phyloP scores from a whole-genome alignment of 2,888 invertebrate species.

The Hesperia comma region DNA sequence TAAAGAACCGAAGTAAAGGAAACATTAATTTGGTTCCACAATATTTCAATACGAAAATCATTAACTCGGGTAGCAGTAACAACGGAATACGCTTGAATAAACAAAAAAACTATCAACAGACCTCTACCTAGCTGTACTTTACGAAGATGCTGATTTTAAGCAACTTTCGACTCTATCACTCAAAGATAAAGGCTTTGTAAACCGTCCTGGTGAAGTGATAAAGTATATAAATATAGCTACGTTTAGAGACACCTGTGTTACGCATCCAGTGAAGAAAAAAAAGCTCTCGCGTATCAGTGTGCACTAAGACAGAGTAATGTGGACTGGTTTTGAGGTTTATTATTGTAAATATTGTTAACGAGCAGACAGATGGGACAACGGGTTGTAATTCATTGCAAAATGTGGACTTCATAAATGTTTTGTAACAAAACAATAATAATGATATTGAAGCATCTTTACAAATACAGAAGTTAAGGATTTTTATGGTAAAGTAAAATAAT shows the following conservation, averaged over 20 bases:
- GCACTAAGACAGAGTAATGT: conserved; percentile 52
- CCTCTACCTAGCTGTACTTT: conserved; percentile 9
- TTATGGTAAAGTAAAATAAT: too few species aligned
- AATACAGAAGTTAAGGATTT: too few species aligned
- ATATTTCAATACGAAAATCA: conserved; percentile 37
- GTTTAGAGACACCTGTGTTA: conserved; percentile 77
- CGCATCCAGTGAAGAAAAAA: conserved; percentile 65
- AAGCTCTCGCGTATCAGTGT: conserved; percentile 55
- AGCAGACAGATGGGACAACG: background rate
- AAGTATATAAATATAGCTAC: conserved; percentile 39
- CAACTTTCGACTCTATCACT: conserved; percentile 2
- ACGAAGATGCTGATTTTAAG: background rate
- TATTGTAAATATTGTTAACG: background rate
- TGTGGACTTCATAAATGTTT: too few species aligned
- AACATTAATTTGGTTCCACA: conserved; percentile 35
- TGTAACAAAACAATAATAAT: background rate
- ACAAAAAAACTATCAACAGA: conserved; percentile 30
- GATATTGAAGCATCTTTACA: too few species aligned
- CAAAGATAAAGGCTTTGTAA: background rate
- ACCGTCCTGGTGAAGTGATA: conserved; percentile 10
- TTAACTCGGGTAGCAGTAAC: conserved; percentile 37
- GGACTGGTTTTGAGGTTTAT: conserved; percentile 49
- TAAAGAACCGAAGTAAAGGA: conserved; percentile 22
- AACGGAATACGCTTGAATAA: conserved; percentile 31
- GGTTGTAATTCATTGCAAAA: too few species aligned